These are phyloP conservation scores for Noctua fimbriata DNA, from an alignment of 2,888 invertebrate genomes.

Conservation along the genomic window DNA sequence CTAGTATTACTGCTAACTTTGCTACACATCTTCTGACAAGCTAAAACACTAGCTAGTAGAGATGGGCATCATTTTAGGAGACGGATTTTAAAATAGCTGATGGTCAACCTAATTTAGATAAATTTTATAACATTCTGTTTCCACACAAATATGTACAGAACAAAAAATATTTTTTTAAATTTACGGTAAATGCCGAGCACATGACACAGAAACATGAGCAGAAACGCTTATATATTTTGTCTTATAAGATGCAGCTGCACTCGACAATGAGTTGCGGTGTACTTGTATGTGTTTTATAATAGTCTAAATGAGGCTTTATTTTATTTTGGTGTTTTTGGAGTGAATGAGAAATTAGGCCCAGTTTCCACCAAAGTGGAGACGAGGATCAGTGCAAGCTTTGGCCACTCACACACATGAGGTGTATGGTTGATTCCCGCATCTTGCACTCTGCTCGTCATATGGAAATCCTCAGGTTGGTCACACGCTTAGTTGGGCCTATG, in stretches of 20 bases:
- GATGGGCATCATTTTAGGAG: background rate
- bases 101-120: background rate
- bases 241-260: too few species aligned
- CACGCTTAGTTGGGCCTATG: too few species aligned
- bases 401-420: background rate
- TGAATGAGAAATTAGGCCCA: background rate
- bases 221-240: background rate
- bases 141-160: background rate
- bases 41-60: background rate
- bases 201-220: background rate
- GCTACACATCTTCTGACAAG: background rate
- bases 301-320: background rate
- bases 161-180: background rate
- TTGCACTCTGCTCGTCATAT: background rate
- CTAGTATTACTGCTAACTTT: background rate
- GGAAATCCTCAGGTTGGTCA: too few species aligned
- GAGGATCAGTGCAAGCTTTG: background rate
- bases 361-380: background rate
- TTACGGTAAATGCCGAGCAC: background rate
- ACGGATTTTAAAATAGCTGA: background rate
- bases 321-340: background rate
- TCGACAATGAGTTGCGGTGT: background rate
- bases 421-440: background rate
- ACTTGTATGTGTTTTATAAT: background rate
- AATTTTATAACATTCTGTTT: background rate